A percentile compares a stretch with the other conserved stretches of the same genome.
phyloP scores from a whole-genome alignment of 2,888 invertebrate species.

The Eupithecia insigniata region DNA sequence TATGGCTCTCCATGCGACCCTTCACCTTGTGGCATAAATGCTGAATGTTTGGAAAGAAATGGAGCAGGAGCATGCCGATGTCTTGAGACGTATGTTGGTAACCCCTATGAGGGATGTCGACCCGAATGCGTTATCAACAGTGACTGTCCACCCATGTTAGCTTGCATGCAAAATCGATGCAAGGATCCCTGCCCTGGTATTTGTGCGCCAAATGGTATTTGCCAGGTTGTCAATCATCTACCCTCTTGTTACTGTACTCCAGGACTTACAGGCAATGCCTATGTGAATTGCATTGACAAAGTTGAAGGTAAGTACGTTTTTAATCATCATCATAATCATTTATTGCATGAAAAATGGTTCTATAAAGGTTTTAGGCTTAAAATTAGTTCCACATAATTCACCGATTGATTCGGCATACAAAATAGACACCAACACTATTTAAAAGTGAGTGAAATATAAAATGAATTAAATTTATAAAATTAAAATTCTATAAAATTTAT shows the following conservation, averaged over 20 bases:
- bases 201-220: slow-evolving; percentile 89
- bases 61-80: slow-evolving; percentile 89
- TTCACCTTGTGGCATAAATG: slow-evolving; percentile 88
- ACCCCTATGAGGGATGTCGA: slow-evolving; percentile 86
- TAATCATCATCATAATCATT: too few species aligned
- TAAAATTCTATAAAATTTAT: too few species aligned
- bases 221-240: slow-evolving; percentile 89
- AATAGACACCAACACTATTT: too few species aligned
- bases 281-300: slow-evolving; percentile 83
- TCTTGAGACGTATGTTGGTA: slow-evolving; percentile 82
- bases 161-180: slow-evolving; percentile 90
- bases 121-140: slow-evolving; percentile 92
- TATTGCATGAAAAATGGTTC: too few species aligned
- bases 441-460: too few species aligned
- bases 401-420: too few species aligned
- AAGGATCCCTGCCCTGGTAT: slow-evolving; percentile 91
- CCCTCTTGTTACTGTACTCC: slow-evolving; percentile 89
- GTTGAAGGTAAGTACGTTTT: slow-evolving; percentile 73
- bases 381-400: too few species aligned
- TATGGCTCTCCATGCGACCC: slow-evolving; percentile 86
- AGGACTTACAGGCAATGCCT: slow-evolving; percentile 89
- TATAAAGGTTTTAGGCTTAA: too few species aligned
- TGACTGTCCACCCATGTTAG: slow-evolving; percentile 89
- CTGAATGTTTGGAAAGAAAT: slow-evolving; percentile 86
- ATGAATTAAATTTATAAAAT: too few species aligned